Base-by-base conservation (phyloP, 2,888 invertebrate species). In the Junonia oenone region DNA sequence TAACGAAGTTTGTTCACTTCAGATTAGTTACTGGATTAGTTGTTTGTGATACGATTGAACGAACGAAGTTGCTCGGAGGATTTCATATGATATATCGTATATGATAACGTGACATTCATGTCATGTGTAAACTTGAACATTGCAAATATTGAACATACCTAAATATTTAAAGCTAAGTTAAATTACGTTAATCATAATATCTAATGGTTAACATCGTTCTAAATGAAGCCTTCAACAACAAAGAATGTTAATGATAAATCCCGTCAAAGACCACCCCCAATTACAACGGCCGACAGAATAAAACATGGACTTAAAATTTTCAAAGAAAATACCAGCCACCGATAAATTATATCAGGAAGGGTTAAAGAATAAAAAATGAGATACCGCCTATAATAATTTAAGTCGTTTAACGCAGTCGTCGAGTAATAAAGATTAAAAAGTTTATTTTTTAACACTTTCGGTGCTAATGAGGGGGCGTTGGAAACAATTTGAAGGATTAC, bases 401-500 rank as follows among this genome's bases (percentile, higher is more conserved):
- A 90, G 85, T 81, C 88, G 86, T 89, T 90, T 90, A 90, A 81
- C 86, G 80, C 71, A 81, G 83, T 81, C 83, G 78, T 71, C 75
- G 78, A 84, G 87, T 88, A 88, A 90, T 90, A 90, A 90, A 90
- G 90, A 90, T 90, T 90, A 90, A 90, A 88, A 90, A 90, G 89
- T 89, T 89, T 87, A 86, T 86, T 87, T 87, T 88, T 90, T 89
- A 90, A 90, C 90, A 90, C 90, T 90, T 85, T 86, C 78, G 82
- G 90, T 84, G 90, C 81, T 90, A 90, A 90, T 90, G 90, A 90
- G 86, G 88, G 89, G 90, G 90, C 86, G 90, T 86, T 85, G 83
- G 83, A 90, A 90, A 90, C 90, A 89, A 90, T 90, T 89, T 90
- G 89, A 90, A 80, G 89, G 88, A 90, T 90, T 90, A 89, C 90